phyloP scores from a whole-genome alignment of 2,888 invertebrate species.

The Metalampra italica region DNA sequence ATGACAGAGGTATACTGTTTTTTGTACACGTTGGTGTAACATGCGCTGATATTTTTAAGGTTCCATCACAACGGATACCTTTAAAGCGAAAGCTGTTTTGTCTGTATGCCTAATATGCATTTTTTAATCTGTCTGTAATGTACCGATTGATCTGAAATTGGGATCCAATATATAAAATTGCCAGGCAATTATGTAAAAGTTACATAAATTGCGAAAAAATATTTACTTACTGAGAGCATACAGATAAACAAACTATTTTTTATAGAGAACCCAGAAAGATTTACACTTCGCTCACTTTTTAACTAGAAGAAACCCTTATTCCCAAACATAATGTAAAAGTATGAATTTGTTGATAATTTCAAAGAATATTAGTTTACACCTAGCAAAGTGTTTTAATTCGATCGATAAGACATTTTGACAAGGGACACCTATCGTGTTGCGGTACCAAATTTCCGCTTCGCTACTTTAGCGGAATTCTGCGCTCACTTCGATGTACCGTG shows the following conservation, averaged over 20 bases:
- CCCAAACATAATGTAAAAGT: neutral
- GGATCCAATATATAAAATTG: no score
- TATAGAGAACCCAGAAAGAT: no score
- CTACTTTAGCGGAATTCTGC: constrained; percentile 44
- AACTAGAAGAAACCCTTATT: neutral
- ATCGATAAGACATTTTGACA: constrained; percentile 55
- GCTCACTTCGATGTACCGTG: constrained; percentile 13
- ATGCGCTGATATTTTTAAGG: neutral
- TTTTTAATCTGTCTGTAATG: no score
- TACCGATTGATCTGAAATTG: no score
- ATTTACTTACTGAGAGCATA: no score
- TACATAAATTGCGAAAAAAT: no score
- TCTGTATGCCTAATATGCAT: neutral
- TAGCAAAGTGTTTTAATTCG: constrained; percentile 47
- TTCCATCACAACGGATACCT: no score
- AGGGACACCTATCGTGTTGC: constrained; percentile 44
- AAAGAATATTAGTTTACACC: constrained; percentile 60
- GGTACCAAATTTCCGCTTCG: constrained; percentile 55
- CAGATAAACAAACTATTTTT: no score
- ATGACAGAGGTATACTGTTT: constrained; percentile 44
- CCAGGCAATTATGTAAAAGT: no score
- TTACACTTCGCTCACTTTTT: no score
- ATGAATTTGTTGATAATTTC: constrained; percentile 4
- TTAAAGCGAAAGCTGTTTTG: neutral
- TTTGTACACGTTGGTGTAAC: constrained; percentile 15